Conservation (phyloP, 23 tunicate genomes). For the Ciona savignyi region DNA sequence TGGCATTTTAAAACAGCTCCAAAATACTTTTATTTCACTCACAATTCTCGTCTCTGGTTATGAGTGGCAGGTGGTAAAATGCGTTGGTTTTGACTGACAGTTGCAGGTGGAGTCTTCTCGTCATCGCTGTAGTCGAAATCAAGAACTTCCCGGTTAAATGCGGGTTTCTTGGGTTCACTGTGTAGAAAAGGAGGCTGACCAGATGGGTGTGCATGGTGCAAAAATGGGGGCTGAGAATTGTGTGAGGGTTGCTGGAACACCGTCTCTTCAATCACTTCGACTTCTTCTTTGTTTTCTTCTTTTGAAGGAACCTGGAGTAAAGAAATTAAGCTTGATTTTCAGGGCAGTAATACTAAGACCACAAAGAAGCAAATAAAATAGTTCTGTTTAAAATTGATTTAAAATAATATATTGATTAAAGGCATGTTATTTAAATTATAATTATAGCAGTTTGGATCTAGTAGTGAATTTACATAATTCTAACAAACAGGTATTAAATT, state of each 20-base stretch:
- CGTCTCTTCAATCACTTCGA: not conserved
- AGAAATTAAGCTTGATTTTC: not conserved
- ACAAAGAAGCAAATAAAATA: too few species aligned
- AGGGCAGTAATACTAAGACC: not conserved
- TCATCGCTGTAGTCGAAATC: conserved; percentile 94
- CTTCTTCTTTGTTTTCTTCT: conserved; percentile 3
- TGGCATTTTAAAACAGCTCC: not conserved
- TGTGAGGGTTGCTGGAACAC: conserved; percentile 1
- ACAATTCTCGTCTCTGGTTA: not conserved
- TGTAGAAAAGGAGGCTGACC: conserved; percentile 3
- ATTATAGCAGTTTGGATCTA: too few species aligned
- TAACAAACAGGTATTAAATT: not conserved
- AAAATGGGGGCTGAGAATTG: not conserved
- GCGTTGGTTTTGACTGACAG: not conserved
- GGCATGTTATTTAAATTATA: too few species aligned
- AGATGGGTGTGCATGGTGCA: not conserved
- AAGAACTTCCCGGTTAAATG: conserved; percentile 68
- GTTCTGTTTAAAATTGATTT: too few species aligned
- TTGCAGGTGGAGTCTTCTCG: conserved; percentile 45
- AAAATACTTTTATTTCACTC: not conserved
- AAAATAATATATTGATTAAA: too few species aligned
- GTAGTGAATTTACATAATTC: not conserved
- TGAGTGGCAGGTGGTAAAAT: not conserved
- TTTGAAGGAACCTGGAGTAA: not conserved
- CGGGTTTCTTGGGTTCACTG: conserved; percentile 15